Percentiles rank a stretch among this genome's conserved stretches.
Evolutionary conservation across 2,797 vertebrate genomes (phyloP).

Genomic region (Protonibea diacanthus): DNA sequence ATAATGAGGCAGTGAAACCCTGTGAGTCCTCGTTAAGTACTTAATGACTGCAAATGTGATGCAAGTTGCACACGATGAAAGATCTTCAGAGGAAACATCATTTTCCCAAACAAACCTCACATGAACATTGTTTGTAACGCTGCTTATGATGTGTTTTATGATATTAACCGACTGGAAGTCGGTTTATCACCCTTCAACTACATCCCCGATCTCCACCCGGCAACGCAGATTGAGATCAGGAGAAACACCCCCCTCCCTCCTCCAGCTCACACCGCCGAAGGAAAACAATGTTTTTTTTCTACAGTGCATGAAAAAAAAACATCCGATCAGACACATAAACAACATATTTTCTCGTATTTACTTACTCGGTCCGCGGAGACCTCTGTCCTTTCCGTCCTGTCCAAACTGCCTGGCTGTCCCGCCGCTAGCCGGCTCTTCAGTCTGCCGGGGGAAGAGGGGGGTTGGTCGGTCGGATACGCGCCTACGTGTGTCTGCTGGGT

Average conservation of each 20-base stretch:
- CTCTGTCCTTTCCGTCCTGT: conserved; percentile 36
- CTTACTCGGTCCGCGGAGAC: conserved; percentile 50
- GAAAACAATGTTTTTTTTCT: conserved; percentile 42
- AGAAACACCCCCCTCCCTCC: conserved; percentile 30
- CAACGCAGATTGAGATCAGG: conserved; percentile 57
- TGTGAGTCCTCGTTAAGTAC: neutral
- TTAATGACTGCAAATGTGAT: neutral
- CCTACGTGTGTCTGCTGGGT: conserved; percentile 77
- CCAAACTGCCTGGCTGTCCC: conserved; percentile 61
- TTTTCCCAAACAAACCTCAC: neutral
- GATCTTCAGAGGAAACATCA: neutral
- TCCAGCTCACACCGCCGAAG: conserved; percentile 12
- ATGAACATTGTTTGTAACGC: accelerated
- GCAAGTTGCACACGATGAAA: neutral
- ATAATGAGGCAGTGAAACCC: accelerated
- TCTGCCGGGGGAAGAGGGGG: conserved; percentile 59
- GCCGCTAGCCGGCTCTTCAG: conserved; percentile 68
- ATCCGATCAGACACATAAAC: neutral
- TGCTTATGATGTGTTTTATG: neutral
- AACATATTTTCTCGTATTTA: neutral
- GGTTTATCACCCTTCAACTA: conserved; percentile 11
- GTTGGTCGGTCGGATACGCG: conserved; percentile 65
- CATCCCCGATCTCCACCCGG: conserved; percentile 61
- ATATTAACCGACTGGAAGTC: neutral
- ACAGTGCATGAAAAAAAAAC: neutral